Percentiles rank a stretch among this genome's conserved stretches.
Conservation (phyloP, 2,797 vertebrate species). For the Oophaga sylvatica region DNA sequence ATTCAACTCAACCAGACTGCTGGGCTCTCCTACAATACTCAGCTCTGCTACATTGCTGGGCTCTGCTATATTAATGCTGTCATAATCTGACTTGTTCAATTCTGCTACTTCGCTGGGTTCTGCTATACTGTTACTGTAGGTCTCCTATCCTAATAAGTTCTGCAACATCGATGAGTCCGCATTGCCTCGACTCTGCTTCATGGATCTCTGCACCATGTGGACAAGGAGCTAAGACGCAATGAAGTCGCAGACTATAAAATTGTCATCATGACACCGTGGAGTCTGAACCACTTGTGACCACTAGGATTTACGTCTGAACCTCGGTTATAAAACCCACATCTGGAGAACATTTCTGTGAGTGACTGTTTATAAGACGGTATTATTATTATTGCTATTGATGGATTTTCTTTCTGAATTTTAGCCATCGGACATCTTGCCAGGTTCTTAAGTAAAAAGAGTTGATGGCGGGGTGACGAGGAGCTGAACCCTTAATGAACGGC, state of each 20-base stretch:
- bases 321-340: conserved; percentile 22
- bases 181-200: neutral
- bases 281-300: neutral
- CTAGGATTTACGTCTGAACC: neutral
- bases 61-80: no score
- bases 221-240: neutral
- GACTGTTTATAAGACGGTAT: conserved; percentile 20
- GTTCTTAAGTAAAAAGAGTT: neutral
- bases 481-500: neutral
- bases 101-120: no score
- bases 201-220: neutral
- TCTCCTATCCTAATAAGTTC: no score
- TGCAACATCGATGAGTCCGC: no score
- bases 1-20: no score
- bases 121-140: no score
- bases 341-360: conserved; percentile 33
- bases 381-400: conserved; percentile 20
- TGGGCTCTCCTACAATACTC: no score
- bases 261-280: neutral
- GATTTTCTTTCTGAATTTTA: neutral
- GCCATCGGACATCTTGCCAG: neutral
- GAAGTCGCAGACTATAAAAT: neutral
- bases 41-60: no score
- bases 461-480: neutral
- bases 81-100: no score